These are phyloP conservation scores for Ranitomeya variabilis DNA, from an alignment of 2,113 vertebrate species.

Conservation along the genomic window DNA sequence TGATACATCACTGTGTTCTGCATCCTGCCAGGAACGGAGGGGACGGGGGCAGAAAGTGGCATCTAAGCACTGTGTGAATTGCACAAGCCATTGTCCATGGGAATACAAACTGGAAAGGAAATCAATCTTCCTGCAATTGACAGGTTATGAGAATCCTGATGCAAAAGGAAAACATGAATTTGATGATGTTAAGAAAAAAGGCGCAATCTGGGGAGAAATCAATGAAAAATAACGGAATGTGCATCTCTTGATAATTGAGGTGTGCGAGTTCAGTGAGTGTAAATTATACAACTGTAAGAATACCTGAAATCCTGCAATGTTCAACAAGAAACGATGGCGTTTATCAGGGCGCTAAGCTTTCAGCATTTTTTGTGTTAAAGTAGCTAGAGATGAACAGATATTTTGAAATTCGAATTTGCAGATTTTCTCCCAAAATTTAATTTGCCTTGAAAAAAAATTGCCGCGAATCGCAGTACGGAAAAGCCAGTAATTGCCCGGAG, in stretches of 20 bases:
- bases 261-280: background rate
- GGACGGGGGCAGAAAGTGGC: background rate
- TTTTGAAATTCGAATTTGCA: no score
- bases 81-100: constrained; percentile 13
- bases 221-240: constrained; percentile 40
- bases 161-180: constrained; percentile 47
- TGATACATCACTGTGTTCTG: constrained; percentile 29
- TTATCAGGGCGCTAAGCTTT: no score
- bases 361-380: no score
- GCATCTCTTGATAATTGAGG: background rate
- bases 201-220: constrained; percentile 41
- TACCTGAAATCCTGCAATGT: background rate
- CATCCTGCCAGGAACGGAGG: background rate
- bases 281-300: background rate
- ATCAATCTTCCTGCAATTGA: constrained; percentile 19
- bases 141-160: constrained; percentile 39
- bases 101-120: background rate
- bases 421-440: no score
- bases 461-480: no score
- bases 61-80: constrained; percentile 24
- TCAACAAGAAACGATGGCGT: background rate
- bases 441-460: no score
- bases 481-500: no score
- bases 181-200: constrained; percentile 27
- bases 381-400: no score